Conservation (phyloP, 2,888 invertebrate genomes). For the Panzeria rudis region DNA sequence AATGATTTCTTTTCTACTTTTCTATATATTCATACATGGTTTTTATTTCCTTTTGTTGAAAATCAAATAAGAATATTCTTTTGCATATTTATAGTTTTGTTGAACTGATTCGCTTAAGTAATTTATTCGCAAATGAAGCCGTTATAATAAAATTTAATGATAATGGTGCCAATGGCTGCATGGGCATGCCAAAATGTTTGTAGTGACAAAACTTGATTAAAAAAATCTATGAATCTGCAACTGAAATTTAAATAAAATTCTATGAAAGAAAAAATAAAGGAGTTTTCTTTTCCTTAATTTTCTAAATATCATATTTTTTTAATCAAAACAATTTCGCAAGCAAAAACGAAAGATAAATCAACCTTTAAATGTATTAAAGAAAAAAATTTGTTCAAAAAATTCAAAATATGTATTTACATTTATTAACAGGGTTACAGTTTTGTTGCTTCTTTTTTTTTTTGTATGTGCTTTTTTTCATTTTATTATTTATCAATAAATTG, state of each 20-base stretch:
- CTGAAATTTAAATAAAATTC: conserved; percentile 2
- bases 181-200: conserved; percentile 50
- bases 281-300: background rate
- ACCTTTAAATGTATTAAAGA: background rate
- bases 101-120: conserved; percentile 42
- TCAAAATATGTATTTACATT: too few species aligned
- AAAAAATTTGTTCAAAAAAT: background rate
- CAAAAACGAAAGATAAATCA: background rate
- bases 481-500: too few species aligned
- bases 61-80: conserved; percentile 45
- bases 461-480: too few species aligned
- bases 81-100: conserved; percentile 42
- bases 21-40: background rate
- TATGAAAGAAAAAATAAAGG: background rate
- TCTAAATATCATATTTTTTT: background rate
- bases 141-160: conserved; percentile 64
- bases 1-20: conserved; percentile 39
- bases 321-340: background rate
- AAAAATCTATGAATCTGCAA: conserved; percentile 12
- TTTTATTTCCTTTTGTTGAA: background rate
- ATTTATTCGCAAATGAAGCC: conserved; percentile 30
- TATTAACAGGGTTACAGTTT: too few species aligned
- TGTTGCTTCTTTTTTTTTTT: too few species aligned
- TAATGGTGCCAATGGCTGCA: conserved; percentile 19
- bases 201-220: conserved; percentile 50